phyloP scores from a whole-genome alignment of 2,113 vertebrate genomes.

The Oxygymnocypris stewartii region DNA sequence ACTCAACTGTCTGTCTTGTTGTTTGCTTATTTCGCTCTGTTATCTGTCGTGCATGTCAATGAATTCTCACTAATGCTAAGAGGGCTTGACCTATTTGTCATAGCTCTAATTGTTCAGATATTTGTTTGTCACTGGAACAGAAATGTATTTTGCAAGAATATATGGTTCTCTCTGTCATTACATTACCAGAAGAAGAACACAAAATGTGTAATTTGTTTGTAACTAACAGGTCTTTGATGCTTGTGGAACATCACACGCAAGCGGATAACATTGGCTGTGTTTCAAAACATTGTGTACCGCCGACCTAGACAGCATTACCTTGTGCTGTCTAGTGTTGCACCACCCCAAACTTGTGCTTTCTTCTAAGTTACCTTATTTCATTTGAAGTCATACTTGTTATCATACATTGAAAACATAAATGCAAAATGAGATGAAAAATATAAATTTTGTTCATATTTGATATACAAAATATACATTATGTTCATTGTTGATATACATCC shows the following conservation, averaged over 20 bases:
- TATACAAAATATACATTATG: too few species aligned
- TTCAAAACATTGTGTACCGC: neutral
- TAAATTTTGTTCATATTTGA: too few species aligned
- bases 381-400: neutral
- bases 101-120: neutral
- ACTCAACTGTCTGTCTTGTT: neutral
- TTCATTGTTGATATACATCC: too few species aligned
- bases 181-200: neutral
- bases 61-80: neutral
- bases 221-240: neutral
- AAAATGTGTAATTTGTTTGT: neutral
- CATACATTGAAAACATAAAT: neutral
- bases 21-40: neutral
- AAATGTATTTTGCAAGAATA: neutral
- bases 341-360: too few species aligned
- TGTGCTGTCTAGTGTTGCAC: neutral
- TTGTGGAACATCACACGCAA: neutral
- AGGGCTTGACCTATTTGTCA: conserved; percentile 15
- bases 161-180: neutral
- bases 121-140: neutral
- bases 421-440: neutral
- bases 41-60: conserved; percentile 9
- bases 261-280: neutral
- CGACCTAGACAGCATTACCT: neutral
- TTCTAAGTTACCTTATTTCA: neutral